Conservation (phyloP, 2,113 vertebrate genomes). For the Trichechus manatus region DNA sequence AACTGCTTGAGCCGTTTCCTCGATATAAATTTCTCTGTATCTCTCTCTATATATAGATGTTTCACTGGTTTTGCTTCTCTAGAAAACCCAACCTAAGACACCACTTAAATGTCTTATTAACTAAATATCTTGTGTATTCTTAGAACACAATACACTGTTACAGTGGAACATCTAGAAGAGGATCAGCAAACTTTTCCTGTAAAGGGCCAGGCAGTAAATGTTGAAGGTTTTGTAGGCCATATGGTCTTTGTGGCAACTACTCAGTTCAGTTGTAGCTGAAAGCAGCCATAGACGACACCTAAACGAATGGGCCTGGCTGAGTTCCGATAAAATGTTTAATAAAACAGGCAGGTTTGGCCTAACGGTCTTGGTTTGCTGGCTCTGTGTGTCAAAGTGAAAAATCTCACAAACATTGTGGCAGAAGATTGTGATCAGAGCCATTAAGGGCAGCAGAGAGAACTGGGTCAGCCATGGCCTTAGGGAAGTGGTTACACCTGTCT, state of each 20-base stretch:
- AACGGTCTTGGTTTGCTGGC: background rate
- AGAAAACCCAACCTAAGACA: too few relatives aligned
- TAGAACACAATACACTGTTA: background rate
- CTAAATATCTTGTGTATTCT: background rate
- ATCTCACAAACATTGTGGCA: background rate
- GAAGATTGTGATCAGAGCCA: background rate
- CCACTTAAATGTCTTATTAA: background rate
- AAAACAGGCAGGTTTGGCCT: background rate
- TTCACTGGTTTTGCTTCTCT: too few relatives aligned
- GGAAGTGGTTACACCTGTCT: constrained; percentile 2
- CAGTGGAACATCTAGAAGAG: background rate
- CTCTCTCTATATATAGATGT: too few relatives aligned
- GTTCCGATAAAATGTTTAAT: background rate
- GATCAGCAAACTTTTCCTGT: background rate
- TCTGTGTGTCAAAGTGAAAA: background rate
- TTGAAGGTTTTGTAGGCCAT: background rate
- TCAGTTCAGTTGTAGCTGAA: background rate
- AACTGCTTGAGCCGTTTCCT: too few relatives aligned
- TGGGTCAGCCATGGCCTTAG: constrained; percentile 4
- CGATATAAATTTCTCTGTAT: too few relatives aligned
- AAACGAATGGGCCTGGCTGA: background rate
- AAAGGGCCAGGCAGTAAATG: background rate
- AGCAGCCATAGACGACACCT: background rate
- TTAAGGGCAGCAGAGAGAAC: constrained; percentile 6
- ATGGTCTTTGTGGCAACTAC: background rate